Conservation (phyloP, 2,113 vertebrate genomes). For the Hystrix brachyura region DNA sequence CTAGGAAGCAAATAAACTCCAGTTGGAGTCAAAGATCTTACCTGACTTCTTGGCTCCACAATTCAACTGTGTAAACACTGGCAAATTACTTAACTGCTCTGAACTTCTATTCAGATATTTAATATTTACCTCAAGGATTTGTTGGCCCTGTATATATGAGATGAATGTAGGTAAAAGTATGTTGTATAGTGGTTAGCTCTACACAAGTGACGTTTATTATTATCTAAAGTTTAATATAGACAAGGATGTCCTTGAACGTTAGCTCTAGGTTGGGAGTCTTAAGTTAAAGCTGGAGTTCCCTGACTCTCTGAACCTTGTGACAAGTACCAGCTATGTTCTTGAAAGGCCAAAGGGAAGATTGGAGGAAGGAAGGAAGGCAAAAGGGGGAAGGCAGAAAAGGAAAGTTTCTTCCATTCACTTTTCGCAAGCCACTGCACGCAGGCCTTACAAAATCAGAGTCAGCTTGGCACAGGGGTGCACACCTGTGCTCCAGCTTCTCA, state of each 20-base stretch:
- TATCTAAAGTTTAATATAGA: background rate
- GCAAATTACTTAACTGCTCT: slow-evolving; percentile 1
- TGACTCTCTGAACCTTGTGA: background rate
- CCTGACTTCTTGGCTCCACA: background rate
- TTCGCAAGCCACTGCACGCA: background rate
- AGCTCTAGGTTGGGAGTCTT: background rate
- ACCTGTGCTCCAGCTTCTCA: background rate
- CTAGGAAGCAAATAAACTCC: slow-evolving; percentile 10
- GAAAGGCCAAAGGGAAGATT: background rate
- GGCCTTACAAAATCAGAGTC: background rate
- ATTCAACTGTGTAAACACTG: slow-evolving; percentile 26
- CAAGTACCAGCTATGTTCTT: background rate
- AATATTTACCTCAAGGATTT: slow-evolving; percentile 22
- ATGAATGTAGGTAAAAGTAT: background rate
- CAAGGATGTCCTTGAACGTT: background rate
- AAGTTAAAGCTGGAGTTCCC: slow-evolving; percentile 29
- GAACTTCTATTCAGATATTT: slow-evolving; percentile 33
- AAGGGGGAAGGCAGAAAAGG: background rate
- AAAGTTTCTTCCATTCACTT: background rate
- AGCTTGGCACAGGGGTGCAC: background rate
- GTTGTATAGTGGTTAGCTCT: background rate
- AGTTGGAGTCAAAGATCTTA: slow-evolving; percentile 4
- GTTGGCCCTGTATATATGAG: background rate
- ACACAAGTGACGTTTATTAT: slow-evolving; percentile 32
- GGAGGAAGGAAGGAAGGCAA: background rate